Conservation (phyloP, 2,113 vertebrate genomes). For the Apistogramma diplotaenia region DNA sequence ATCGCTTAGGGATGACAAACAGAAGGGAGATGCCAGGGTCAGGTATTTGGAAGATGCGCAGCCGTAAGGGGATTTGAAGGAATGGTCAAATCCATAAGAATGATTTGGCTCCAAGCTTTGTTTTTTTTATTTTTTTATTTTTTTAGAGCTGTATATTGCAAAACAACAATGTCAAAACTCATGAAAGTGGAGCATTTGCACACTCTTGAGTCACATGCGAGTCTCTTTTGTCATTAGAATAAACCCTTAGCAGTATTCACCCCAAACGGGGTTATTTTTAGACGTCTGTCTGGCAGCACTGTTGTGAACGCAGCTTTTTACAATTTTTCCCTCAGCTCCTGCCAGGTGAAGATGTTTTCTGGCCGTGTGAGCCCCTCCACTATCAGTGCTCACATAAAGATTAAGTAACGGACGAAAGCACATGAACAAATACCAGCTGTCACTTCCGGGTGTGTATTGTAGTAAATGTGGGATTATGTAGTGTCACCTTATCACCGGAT, state of each 20-base stretch:
- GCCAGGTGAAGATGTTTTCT: background rate
- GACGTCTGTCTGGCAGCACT: background rate
- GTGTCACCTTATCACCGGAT: background rate
- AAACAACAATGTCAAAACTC: background rate
- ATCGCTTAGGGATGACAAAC: background rate
- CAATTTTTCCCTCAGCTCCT: background rate
- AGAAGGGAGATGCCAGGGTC: background rate
- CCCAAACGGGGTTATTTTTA: background rate
- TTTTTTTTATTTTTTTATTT: too few species aligned
- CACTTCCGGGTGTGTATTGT: background rate
- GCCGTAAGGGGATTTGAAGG: background rate
- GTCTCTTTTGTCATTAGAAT: background rate
- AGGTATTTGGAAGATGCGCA: background rate
- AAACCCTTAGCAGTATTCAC: background rate
- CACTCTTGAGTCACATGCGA: background rate
- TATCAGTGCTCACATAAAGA: slow-evolving; percentile 1
- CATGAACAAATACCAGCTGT: background rate
- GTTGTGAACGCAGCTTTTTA: background rate
- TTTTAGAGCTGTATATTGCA: background rate
- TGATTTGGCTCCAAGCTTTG: background rate
- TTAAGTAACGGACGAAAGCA: background rate
- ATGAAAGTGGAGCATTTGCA: background rate
- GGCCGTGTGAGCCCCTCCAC: background rate
- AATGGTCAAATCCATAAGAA: background rate
- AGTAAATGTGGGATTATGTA: background rate